A percentile compares a stretch with the other conserved stretches of the same genome.
Conservation (phyloP, 2,797 vertebrate genomes). For the Rhynchotus rufescens region DNA sequence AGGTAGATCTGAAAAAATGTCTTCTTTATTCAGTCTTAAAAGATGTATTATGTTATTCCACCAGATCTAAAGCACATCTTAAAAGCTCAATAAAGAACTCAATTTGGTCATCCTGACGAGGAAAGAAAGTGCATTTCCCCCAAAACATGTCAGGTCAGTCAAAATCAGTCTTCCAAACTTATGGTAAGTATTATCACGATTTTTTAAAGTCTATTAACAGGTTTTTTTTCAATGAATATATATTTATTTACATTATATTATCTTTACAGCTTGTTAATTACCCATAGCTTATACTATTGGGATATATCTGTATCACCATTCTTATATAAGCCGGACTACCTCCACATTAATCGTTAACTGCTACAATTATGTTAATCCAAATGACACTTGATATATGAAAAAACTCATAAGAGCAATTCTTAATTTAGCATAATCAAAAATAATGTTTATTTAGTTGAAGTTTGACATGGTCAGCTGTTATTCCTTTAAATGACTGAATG, state of each 20-base stretch:
- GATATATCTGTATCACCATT: not conserved
- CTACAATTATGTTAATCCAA: not conserved
- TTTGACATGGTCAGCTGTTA: not conserved
- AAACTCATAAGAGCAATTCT: not conserved
- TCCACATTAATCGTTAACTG: not conserved
- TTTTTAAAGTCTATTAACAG: not conserved
- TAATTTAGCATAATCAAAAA: not conserved
- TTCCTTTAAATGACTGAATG: not conserved
- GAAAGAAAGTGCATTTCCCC: not conserved
- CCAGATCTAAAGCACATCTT: not conserved
- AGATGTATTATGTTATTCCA: not conserved
- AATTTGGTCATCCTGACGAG: not conserved
- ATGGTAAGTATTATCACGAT: rapidly evolving
- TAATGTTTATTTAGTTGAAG: not conserved
- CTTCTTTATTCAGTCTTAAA: not conserved
- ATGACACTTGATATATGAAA: not conserved
- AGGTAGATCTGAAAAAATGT: conserved; percentile 15
- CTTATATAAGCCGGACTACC: not conserved
- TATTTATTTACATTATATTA: not conserved
- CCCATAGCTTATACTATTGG: not conserved
- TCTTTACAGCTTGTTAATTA: not conserved
- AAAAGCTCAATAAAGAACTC: not conserved
- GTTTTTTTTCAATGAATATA: not conserved
- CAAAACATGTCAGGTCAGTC: not conserved
- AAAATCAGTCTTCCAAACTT: not conserved